Evolutionary conservation across 2,888 invertebrate species (phyloP).

Genomic region (Agyllia agylla): DNA sequence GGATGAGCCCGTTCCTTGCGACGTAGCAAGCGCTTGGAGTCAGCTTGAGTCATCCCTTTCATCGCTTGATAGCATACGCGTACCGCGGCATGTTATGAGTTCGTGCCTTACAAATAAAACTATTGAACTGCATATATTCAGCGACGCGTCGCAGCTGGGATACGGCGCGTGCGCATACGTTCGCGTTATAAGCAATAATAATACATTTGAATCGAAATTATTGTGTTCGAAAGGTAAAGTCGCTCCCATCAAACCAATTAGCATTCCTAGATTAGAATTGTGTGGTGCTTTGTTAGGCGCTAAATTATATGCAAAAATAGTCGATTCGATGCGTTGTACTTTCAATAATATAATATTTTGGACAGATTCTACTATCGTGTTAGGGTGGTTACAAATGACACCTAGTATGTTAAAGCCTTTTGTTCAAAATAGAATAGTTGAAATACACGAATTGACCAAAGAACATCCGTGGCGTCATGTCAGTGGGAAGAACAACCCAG

Average conservation of each 20-base stretch:
- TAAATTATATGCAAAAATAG: conserved; percentile 56
- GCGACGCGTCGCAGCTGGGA: conserved; percentile 67
- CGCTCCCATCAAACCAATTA: conserved; percentile 63
- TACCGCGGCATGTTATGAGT: conserved; percentile 34
- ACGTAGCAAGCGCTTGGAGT: conserved; percentile 21
- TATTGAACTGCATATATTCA: conserved; percentile 60
- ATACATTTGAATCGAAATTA: conserved; percentile 44
- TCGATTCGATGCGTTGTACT: conserved; percentile 33
- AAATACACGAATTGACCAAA: conserved; percentile 68
- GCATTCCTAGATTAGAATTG: conserved; percentile 77
- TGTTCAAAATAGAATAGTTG: conserved; percentile 67
- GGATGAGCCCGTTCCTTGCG: conserved; percentile 43
- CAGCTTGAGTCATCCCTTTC: neutral
- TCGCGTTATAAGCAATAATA: conserved; percentile 25
- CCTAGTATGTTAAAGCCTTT: conserved; percentile 72
- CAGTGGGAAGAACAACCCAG: conserved; percentile 7
- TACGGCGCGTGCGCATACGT: conserved; percentile 77
- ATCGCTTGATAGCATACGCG: conserved; percentile 4
- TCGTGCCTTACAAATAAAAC: neutral
- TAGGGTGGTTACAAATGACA: conserved; percentile 72
- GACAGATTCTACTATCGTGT: conserved; percentile 76
- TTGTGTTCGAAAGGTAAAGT: conserved; percentile 78
- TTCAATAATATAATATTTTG: conserved; percentile 60
- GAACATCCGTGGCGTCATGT: conserved; percentile 18
- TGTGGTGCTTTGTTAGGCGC: conserved; percentile 74